Evolutionary conservation across 2,113 vertebrate species (phyloP).

Genomic region (Phaethon lepturus): DNA sequence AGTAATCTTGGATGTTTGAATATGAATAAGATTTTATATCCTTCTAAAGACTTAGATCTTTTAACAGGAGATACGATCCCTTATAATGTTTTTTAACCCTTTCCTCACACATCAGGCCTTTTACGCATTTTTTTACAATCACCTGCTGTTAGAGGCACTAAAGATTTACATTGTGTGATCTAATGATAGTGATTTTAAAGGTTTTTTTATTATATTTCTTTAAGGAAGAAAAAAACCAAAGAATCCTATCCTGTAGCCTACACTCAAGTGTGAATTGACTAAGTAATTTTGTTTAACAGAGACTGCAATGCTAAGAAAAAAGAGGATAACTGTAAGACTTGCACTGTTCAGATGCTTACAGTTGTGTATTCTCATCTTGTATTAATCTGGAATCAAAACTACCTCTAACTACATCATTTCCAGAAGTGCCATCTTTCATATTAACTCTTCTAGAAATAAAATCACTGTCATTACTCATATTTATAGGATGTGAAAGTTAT

Average conservation of each 20-base stretch:
- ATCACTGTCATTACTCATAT: background rate
- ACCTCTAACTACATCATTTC: background rate
- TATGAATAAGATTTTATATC: background rate
- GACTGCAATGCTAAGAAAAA: background rate
- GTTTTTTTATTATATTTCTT: background rate
- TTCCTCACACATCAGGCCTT: background rate
- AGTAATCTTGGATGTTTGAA: background rate
- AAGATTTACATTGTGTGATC: background rate
- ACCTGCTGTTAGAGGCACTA: background rate
- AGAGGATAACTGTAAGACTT: background rate
- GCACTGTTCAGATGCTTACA: background rate
- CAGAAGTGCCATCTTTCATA: background rate
- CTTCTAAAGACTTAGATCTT: background rate
- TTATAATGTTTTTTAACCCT: background rate
- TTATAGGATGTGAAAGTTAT: background rate
- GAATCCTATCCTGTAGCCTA: background rate
- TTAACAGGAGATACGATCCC: background rate
- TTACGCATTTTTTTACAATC: background rate
- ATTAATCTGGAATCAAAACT: background rate
- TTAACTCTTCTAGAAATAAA: background rate
- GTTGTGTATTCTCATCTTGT: background rate
- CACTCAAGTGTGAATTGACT: background rate
- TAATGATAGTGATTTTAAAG: background rate
- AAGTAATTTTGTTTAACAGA: background rate
- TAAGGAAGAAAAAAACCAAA: background rate